phyloP scores from a whole-genome alignment of 2,888 invertebrate genomes.

The Apamea anceps region DNA sequence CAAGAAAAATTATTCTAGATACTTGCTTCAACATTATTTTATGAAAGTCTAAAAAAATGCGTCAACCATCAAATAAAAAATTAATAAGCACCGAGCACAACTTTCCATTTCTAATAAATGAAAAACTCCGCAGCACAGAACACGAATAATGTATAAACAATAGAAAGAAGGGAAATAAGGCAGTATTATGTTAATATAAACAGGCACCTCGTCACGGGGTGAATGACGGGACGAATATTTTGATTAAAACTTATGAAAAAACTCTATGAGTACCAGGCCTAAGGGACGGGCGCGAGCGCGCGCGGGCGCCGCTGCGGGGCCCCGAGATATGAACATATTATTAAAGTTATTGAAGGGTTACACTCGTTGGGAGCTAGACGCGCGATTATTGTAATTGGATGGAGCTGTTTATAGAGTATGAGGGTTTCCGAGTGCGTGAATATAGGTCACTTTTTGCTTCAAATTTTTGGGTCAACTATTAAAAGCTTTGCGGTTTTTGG shows the following conservation, averaged over 20 bases:
- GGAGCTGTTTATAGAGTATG: conserved; percentile 55
- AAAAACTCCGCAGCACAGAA: conserved; percentile 49
- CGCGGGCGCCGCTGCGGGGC: conserved; percentile 12
- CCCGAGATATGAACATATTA: conserved; percentile 62
- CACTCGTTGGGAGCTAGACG: conserved; percentile 51
- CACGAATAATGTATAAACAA: conserved; percentile 70
- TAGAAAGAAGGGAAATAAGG: conserved; percentile 69
- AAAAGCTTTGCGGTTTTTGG: not conserved
- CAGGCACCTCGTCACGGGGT: conserved; percentile 71
- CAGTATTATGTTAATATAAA: conserved; percentile 76
- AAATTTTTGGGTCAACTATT: conserved; percentile 13
- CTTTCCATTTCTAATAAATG: conserved; percentile 55
- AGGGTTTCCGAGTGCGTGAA: conserved; percentile 31
- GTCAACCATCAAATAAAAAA: conserved; percentile 40
- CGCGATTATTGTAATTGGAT: conserved; percentile 68
- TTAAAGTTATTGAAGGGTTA: conserved; percentile 68
- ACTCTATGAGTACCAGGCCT: conserved; percentile 67
- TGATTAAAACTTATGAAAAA: conserved; percentile 82
- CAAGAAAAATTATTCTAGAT: not conserved
- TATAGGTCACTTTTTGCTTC: conserved; percentile 21
- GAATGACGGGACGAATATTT: conserved; percentile 75
- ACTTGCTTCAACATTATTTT: not conserved
- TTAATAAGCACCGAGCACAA: conserved; percentile 34
- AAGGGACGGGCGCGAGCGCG: conserved; percentile 53
- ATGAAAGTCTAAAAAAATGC: conserved; percentile 2